Evolutionary conservation across 2,888 invertebrate species (phyloP), one percentile per base, ranked within the genome.

Genomic region (Teleiodes luculella): DNA sequence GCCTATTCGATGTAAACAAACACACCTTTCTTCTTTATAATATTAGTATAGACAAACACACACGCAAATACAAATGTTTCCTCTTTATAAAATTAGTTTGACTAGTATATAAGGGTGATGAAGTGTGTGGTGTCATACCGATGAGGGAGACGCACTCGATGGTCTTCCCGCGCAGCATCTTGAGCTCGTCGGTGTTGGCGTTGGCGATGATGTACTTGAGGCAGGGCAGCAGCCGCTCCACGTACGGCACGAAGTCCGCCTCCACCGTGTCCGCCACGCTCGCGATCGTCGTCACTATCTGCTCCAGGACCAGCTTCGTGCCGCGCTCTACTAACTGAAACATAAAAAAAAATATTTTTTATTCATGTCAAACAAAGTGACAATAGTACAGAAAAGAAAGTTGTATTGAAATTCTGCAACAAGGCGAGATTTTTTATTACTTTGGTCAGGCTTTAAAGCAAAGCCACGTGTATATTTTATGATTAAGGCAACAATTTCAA

Each of bases 121-220:
- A 37, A n/a, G 3, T 24, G 24, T 24, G 24, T 24, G 3, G 6
- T 24, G 24, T 24, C 74, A 85, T 63, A 68, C 99, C 99, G 78
- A 99, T 99, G 55, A 99, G 92, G 76, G 98, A 98, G 62, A 99
- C 97, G 77, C 99, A 99, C 83, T 99, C 99, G 63, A 99, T 99
- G 1, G 99, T 98, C 89, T 99, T 99, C 57, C 99, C 99, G 52
- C 99, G 92, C 35, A 99, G 90, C 86, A 98, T 92, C 72, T 97
- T 95, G 60, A 98, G 91, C 71, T 98, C 97, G 28, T 94, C 93
- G 16, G 94, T 94, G 64, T 93, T 96, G 6, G 98, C 98, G 80
- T 98, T 97, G 70, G 97, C 95, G 67, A 99, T 97, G 57, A 99
- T 99, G 80, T 97, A 98, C 82, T 99, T 99, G 60, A 99, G 92